A percentile compares a stretch with the other conserved stretches of the same genome.
These are phyloP conservation scores for Amblyornis subalaris DNA, from an alignment of 2,113 vertebrate species.

Conservation along the genomic window DNA sequence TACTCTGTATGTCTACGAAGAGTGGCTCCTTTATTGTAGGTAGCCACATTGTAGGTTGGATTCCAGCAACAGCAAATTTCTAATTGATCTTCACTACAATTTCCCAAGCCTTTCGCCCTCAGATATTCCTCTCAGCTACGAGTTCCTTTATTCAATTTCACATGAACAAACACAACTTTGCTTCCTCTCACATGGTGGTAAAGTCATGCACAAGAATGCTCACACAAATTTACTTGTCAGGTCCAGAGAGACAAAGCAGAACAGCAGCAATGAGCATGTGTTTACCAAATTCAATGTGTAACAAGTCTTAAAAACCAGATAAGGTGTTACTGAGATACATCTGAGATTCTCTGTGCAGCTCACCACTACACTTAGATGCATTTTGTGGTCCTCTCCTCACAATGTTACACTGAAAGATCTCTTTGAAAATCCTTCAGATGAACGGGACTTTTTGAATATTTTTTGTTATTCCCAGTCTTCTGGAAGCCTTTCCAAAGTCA, in stretches of 20 bases:
- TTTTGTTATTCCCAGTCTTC: neutral
- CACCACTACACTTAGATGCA: neutral
- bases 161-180: neutral
- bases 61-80: neutral
- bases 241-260: neutral
- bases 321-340: neutral
- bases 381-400: neutral
- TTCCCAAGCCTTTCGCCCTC: neutral
- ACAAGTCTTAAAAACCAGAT: neutral
- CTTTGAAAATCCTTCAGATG: neutral
- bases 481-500: neutral
- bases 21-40: neutral
- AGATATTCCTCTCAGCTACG: neutral
- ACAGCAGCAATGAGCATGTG: accelerated
- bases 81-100: neutral
- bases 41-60: neutral
- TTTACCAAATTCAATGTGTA: neutral
- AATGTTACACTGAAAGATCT: neutral
- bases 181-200: neutral
- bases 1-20: neutral
- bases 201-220: neutral
- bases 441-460: neutral
- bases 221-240: neutral
- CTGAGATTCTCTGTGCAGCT: neutral
- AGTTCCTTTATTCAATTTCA: neutral